phyloP scores from a whole-genome alignment of 2,888 invertebrate species.

The Parascotia fuliginaria region DNA sequence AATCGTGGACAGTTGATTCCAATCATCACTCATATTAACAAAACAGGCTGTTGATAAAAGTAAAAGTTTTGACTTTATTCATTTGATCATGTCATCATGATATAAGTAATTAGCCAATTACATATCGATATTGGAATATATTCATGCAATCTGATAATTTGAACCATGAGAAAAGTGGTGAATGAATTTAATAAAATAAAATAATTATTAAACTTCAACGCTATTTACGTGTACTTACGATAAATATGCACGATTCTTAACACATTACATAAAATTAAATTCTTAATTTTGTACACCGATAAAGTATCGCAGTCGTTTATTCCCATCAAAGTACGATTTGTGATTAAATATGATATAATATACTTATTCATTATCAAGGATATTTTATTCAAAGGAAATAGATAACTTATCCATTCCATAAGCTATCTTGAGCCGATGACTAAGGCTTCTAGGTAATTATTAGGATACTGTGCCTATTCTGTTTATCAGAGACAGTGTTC shows the following conservation, averaged over 20 bases:
- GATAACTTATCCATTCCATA: constrained; percentile 14
- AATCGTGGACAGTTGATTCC: background rate
- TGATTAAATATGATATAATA: constrained; percentile 17
- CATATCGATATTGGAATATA: no score
- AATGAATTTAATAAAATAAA: no score
- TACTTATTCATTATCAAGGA: constrained; percentile 22
- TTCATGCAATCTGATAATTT: no score
- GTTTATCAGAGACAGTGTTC: no score
- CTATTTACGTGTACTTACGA: background rate
- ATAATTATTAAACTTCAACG: background rate
- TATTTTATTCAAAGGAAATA: constrained; percentile 14
- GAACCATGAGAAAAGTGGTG: no score
- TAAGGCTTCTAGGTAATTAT: background rate
- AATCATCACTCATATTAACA: background rate
- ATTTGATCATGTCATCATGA: no score
- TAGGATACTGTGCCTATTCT: no score
- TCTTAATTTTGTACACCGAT: constrained; percentile 1
- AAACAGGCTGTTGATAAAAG: background rate
- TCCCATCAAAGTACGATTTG: constrained; percentile 7
- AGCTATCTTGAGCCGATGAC: constrained; percentile 2
- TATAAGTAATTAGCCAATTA: no score
- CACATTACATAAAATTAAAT: background rate
- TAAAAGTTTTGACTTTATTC: no score
- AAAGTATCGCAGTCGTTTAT: constrained; percentile 9
- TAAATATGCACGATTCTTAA: background rate